phyloP scores from a whole-genome alignment of 2,113 vertebrate species.

The Chloropsis cyanopogon region DNA sequence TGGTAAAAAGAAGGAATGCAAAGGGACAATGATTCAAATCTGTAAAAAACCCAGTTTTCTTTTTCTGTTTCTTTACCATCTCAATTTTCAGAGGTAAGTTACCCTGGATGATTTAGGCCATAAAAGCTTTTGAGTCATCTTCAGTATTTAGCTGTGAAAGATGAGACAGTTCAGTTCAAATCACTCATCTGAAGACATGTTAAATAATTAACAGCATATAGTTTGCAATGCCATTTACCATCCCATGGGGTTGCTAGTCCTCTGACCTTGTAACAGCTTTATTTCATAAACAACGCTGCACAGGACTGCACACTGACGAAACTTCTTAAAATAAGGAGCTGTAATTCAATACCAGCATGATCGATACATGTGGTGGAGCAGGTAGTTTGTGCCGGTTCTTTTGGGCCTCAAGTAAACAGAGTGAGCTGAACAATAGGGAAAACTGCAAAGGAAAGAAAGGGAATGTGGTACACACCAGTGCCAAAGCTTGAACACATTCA shows the following conservation, averaged over 20 bases:
- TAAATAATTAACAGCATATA: conserved; percentile 62
- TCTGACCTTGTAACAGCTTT: conserved; percentile 33
- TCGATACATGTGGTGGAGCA: neutral
- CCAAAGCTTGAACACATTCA: conserved; percentile 15
- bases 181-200: conserved; percentile 10
- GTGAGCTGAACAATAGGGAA: conserved; percentile 1
- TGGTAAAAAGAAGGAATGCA: neutral
- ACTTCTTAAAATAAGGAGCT: conserved; percentile 33
- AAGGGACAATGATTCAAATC: neutral
- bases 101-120: neutral
- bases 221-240: conserved; percentile 27
- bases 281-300: neutral
- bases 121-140: conserved; percentile 49
- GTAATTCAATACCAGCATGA: neutral
- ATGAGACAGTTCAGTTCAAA: conserved; percentile 40
- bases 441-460: conserved; percentile 12
- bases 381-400: neutral
- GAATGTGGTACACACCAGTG: neutral
- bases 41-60: neutral
- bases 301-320: neutral
- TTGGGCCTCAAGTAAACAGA: neutral
- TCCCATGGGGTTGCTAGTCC: neutral
- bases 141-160: conserved; percentile 44
- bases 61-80: neutral
- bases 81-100: conserved; percentile 12